phyloP scores from a whole-genome alignment of 1,140 invertebrate genomes.

The Neodiprion lecontei region DNA sequence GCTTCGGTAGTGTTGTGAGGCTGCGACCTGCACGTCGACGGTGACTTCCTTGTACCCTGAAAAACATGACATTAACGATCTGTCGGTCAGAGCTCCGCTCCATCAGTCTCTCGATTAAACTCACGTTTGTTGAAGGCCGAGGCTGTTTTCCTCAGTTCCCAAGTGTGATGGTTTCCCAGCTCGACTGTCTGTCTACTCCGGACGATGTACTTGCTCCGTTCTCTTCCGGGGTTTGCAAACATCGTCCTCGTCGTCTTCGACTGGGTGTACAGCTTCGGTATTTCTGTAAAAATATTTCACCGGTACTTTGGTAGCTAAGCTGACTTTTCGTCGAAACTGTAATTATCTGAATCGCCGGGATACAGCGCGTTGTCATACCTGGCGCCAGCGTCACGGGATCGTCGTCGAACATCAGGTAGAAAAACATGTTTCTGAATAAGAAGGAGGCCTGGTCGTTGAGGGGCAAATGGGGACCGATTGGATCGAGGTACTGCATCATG shows the following conservation, averaged over 20 bases:
- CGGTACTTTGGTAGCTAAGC: too few relatives aligned
- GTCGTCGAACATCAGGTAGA: constrained; percentile 66
- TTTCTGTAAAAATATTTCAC: constrained; percentile 19
- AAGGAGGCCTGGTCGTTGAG: constrained; percentile 51
- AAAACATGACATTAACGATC: constrained; percentile 6
- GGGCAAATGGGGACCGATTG: constrained; percentile 11
- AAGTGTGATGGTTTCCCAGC: constrained; percentile 71
- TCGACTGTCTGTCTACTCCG: constrained; percentile 63
- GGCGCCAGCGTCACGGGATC: constrained; percentile 57
- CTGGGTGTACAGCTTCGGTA: constrained; percentile 55
- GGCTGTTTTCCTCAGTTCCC: constrained; percentile 49
- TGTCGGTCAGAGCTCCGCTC: too few relatives aligned
- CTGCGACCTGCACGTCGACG: constrained; percentile 30
- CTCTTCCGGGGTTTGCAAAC: constrained; percentile 62
- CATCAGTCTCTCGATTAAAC: neutral
- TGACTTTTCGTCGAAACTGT: constrained; percentile 26
- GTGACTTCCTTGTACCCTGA: constrained; percentile 28
- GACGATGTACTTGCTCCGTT: constrained; percentile 70
- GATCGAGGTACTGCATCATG: constrained; percentile 35
- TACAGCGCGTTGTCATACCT: constrained; percentile 50
- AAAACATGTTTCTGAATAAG: constrained; percentile 70
- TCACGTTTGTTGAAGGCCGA: neutral
- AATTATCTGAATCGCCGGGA: neutral
- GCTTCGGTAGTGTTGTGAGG: constrained; percentile 37
- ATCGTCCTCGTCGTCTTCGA: constrained; percentile 62